Conservation (phyloP, 2,888 invertebrate species). For the Melanostoma mellinum region DNA sequence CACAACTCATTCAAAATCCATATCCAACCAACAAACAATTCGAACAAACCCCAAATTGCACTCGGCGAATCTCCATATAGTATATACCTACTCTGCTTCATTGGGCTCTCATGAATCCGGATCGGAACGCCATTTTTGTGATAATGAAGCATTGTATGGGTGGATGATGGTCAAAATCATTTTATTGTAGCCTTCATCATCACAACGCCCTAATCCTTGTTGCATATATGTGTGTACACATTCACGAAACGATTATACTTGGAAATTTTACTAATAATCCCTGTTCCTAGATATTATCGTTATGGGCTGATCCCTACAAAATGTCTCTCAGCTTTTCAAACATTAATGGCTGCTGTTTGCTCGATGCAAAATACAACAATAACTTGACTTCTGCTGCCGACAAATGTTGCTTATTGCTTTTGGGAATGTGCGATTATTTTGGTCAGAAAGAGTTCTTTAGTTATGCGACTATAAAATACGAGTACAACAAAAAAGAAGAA, state of each 20-base stretch:
- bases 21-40: constrained; percentile 1
- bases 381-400: constrained; percentile 24
- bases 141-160: too few species aligned
- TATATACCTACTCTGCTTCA: neutral
- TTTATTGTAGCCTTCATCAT: constrained; percentile 11
- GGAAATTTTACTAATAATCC: constrained; percentile 53
- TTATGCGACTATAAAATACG: neutral
- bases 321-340: constrained; percentile 13
- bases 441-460: constrained; percentile 16
- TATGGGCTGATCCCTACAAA: constrained; percentile 12
- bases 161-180: neutral
- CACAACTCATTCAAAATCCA: constrained; percentile 7
- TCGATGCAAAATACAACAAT: constrained; percentile 16
- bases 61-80: neutral
- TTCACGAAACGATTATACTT: constrained; percentile 47
- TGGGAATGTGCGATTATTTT: constrained; percentile 51
- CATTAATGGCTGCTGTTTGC: constrained; percentile 27
- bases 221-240: neutral
- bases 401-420: constrained; percentile 51
- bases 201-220: neutral
- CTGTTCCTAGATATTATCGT: constrained; percentile 1
- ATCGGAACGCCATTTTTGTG: too few species aligned
- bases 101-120: too few species aligned
- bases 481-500: neutral
- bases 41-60: neutral